Base-by-base conservation (phyloP, 2,797 vertebrate species). In the Mionectes olivaceus region DNA sequence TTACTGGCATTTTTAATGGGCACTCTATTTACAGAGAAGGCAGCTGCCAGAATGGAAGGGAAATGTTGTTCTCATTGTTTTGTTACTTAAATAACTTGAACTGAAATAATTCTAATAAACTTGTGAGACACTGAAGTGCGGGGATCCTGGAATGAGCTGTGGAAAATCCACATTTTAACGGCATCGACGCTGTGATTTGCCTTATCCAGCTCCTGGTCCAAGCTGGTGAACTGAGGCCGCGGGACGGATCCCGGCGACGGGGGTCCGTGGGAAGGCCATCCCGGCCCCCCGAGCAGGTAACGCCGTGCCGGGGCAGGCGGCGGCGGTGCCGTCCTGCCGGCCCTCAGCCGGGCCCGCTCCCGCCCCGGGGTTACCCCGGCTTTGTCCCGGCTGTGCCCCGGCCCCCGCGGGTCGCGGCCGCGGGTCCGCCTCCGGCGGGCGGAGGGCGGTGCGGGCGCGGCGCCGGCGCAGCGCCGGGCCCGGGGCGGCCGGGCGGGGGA, bases 221-320 rank as follows among this genome's bases (percentile, higher is more conserved):
- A 17, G 9, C 2, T 11, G 4, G 43, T 3, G 60, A 19, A 1
- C 12, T 4, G 53, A 5, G 10, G 0, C 2, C 32, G 0, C 0
- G 2, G 16, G 43, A 3, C 4, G 15, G 13, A 4, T 4, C 9
- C 37, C 0, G 67, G 11, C 1, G 53, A 16, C 35, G 3, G 0
- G 5, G 7, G 8, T 5, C 8, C 1, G 4, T 5, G 33, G 4
- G 28, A 4, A 28, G 67, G 15, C 11, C 32, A 7, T 4, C 3
- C 8, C 2, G 15, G 12, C 19, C 15, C 15, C 23, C 15, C 5
- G 12, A 4, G n/a, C n/a, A 37, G n/a, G 22, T 37, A 3, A 18
- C 19, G 47, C 49, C 28, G 61, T 49, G 21, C 4, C 33, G 44
- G 33, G n/a, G 22, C 10, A 27, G 17, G 27, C 17, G 27, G 49